Conservation (phyloP, 1,140 invertebrate species). For the Drosophila kikkawai region DNA sequence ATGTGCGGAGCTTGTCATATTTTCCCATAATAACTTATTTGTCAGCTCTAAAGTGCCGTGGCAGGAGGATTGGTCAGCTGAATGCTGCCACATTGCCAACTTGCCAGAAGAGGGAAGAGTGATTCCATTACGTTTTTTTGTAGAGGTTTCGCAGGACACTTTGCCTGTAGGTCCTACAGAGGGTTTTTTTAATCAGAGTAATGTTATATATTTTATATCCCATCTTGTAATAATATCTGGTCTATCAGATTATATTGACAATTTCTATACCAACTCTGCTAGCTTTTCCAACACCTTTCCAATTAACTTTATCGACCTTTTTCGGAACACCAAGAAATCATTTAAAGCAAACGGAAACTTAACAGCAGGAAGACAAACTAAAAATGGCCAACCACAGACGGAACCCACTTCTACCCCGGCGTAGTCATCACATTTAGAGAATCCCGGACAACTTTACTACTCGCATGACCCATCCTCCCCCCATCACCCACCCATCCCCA, state of each 20-base stretch:
- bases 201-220: no score
- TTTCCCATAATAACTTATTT: conserved; percentile 79
- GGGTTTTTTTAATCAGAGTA: no score
- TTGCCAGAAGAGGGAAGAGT: background rate
- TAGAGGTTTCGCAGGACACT: background rate
- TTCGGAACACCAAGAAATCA: conserved; percentile 51
- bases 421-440: conserved; percentile 5
- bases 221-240: background rate
- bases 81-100: conserved; percentile 38
- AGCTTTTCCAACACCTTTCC: conserved; percentile 24
- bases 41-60: conserved; percentile 41
- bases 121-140: background rate
- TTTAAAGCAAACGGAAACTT: conserved; percentile 32
- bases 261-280: background rate
- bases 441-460: conserved; percentile 41
- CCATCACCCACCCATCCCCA: no score
- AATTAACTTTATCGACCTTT: conserved; percentile 58
- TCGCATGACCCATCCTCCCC: conserved; percentile 19
- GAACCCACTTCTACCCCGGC: background rate
- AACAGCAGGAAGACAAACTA: conserved; percentile 54
- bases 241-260: background rate
- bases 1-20: conserved; percentile 68
- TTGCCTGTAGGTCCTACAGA: background rate
- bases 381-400: conserved; percentile 69
- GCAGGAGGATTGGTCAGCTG: conserved; percentile 45